Evolutionary conservation across 2,113 vertebrate species (phyloP).

Genomic region (Bolborhynchus lineola): DNA sequence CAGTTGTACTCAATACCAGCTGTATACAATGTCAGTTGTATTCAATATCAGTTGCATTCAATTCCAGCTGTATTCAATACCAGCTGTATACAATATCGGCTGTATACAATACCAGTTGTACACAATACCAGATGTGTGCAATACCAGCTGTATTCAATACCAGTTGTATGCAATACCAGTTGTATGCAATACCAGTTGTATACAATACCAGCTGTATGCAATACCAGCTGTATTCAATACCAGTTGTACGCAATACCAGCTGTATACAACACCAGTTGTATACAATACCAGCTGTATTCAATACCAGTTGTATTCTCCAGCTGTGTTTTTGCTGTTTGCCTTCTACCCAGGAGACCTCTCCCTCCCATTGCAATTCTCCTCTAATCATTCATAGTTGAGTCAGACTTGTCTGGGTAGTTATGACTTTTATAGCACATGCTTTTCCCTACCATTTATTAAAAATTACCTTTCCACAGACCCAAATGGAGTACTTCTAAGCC

Average conservation of each 20-base stretch:
- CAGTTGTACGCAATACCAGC: neutral
- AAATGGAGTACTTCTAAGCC: neutral
- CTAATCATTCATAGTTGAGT: neutral
- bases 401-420: neutral
- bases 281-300: too few relatives aligned
- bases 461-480: neutral
- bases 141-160: too few relatives aligned
- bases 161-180: too few relatives aligned
- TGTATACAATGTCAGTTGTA: neutral
- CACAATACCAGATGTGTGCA: too few relatives aligned
- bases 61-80: too few relatives aligned
- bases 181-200: neutral
- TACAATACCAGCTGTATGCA: neutral
- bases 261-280: too few relatives aligned
- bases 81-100: too few relatives aligned
- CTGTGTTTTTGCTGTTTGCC: neutral
- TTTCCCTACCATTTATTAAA: neutral
- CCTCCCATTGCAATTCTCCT: neutral
- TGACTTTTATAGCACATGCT: rapidly evolving
- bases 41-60: too few relatives aligned
- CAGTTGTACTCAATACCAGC: neutral
- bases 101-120: neutral
- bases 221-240: neutral
- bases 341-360: neutral
- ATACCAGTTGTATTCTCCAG: too few relatives aligned